Evolutionary conservation across 2,113 vertebrate genomes (phyloP).

Genomic region (Pygoscelis antarcticus): DNA sequence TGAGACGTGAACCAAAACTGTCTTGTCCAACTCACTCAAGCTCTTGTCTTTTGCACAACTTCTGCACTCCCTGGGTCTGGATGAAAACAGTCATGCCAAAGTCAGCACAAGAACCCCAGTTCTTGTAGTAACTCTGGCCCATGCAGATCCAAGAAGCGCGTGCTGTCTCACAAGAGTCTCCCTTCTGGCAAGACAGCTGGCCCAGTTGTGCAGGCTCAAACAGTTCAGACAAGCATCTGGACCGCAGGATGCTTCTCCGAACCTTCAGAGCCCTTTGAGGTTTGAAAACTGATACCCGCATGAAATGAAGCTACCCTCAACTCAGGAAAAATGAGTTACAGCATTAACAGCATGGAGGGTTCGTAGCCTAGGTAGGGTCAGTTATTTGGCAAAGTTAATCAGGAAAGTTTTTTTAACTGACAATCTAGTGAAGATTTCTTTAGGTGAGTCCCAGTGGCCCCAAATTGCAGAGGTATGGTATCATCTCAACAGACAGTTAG

Average conservation of each 20-base stretch:
- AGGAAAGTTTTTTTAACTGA: not conserved
- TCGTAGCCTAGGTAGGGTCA: not conserved
- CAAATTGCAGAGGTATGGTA: not conserved
- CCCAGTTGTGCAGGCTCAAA: conserved; percentile 2
- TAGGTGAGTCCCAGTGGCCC: not conserved
- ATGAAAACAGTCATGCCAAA: conserved; percentile 21
- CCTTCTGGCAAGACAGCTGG: conserved; percentile 14
- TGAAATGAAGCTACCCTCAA: conserved; percentile 17
- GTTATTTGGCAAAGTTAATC: not conserved
- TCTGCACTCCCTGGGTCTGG: conserved; percentile 24
- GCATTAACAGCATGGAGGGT: not conserved
- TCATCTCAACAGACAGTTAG: not conserved
- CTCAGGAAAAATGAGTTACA: conserved; percentile 50
- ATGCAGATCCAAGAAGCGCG: conserved; percentile 24
- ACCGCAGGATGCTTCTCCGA: conserved; percentile 19
- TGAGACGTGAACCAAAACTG: conserved; percentile 45
- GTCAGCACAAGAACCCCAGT: not conserved
- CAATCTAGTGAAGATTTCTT: not conserved
- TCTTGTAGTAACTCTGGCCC: conserved; percentile 28
- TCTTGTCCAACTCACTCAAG: not conserved
- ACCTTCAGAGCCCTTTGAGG: conserved; percentile 38
- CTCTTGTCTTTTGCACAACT: not conserved
- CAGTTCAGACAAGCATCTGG: conserved; percentile 57
- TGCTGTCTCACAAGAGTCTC: not conserved
- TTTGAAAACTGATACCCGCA: conserved; percentile 42